phyloP scores from a whole-genome alignment of 2,888 invertebrate species.

The Ethmia dodecea region DNA sequence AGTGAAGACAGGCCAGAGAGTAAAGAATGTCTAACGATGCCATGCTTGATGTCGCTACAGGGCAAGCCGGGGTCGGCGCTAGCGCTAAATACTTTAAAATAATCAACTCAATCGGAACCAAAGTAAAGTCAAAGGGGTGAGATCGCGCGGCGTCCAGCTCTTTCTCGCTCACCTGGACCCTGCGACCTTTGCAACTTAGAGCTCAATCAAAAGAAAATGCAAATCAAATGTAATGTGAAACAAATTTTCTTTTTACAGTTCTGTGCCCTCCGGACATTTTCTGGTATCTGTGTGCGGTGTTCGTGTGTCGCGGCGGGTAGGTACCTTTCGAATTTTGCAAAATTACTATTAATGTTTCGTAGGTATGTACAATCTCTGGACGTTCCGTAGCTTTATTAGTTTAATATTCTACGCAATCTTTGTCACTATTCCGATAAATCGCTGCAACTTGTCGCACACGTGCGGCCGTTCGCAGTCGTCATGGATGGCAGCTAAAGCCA shows the following conservation, averaged over 20 bases:
- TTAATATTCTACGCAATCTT: too few relatives aligned
- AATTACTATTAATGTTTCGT: too few relatives aligned
- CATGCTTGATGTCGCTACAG: slow-evolving; percentile 58
- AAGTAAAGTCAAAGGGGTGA: slow-evolving; percentile 16
- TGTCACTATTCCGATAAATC: too few relatives aligned
- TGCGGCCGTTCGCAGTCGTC: too few relatives aligned
- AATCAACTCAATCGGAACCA: slow-evolving; percentile 15
- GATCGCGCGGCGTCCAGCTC: slow-evolving; percentile 13
- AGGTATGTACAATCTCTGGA: too few relatives aligned
- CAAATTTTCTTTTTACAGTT: slow-evolving; percentile 17
- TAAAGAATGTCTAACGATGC: slow-evolving; percentile 54
- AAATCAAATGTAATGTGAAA: slow-evolving; percentile 57
- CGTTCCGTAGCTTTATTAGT: too few relatives aligned
- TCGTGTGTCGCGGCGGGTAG: too few relatives aligned
- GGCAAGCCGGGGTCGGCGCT: slow-evolving; percentile 42
- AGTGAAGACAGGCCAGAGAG: slow-evolving; percentile 46
- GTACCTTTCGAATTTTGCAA: too few relatives aligned
- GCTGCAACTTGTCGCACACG: too few relatives aligned
- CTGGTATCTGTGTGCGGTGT: not conserved
- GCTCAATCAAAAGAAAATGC: slow-evolving; percentile 45
- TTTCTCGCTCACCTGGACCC: slow-evolving; percentile 11
- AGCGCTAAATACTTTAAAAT: slow-evolving; percentile 37
- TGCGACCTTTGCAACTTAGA: slow-evolving; percentile 47
- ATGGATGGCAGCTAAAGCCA: too few relatives aligned
- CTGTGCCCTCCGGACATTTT: slow-evolving; percentile 2